Base-by-base conservation (phyloP, 2,888 invertebrate species). In the Hybos culiciformis region DNA sequence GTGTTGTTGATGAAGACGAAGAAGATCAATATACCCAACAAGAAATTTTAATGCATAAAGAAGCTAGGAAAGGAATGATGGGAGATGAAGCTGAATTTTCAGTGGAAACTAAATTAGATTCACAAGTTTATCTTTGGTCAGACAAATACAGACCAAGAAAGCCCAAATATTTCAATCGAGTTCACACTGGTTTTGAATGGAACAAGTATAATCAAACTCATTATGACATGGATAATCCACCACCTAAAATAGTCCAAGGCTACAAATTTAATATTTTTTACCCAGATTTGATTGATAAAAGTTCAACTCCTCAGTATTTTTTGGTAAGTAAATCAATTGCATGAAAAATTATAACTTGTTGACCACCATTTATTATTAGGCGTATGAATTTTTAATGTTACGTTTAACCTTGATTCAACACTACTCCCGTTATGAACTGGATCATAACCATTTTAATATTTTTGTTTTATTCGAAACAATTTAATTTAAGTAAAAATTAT, bases 221-320 rank as follows among this genome's bases (percentile, higher is more conserved):
- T 70, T 99, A 99, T 68, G 98, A 98, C 66, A 93, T 97, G 84
- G 98, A 99, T 67, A 98, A 99, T 71, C 98, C 98, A 40, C 98
- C 98, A 8, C 98, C 98, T 1, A 99, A 99, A 72, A 96, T 98
- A 59, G 98, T 99, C 1, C 98, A 98, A 68, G 98, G 98, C 7
- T 99, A 98, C 72, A 97, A 98, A 67, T 99, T 99, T 68, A 99
- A 99, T 69, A 98, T 98, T 54, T 98, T 99, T 71, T 99, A 96
- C 70, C 97, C 98, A 0, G 98, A 99, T 72, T 75, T 98, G 47
- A 94, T 98, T 54, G 91, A 97, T 63, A 92, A 93, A 62, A 75
- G 73, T 48, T 73, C 81, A 45, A 92, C 97, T 12, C 98, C 98
- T 0, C 83, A 90, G 61, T 98, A 97, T 68, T 86, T 82, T 44